Evolutionary conservation across 2,888 invertebrate genomes (phyloP), one percentile per base, ranked within the genome.

Genomic region (Leptopilina myrica): DNA sequence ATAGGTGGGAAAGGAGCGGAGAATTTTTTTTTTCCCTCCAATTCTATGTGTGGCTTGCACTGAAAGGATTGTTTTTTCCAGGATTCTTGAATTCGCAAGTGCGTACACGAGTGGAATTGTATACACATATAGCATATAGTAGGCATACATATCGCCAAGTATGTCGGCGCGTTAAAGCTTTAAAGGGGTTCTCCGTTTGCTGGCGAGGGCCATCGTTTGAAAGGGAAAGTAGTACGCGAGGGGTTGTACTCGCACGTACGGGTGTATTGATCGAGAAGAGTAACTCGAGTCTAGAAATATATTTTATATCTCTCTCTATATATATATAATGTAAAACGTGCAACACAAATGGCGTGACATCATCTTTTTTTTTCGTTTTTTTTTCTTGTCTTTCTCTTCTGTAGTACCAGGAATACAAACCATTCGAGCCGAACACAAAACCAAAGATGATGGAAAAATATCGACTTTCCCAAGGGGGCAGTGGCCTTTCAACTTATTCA

Each of bases 141-240:
- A 77, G 67, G 56, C 56, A 69, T 49, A 53, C 73, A 49, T 49
- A 33, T 20, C 33, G 33, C 56, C 78, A 77, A 73, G 73, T 73
- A 73, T 73, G 76, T 59, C 78, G 64, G 76, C 76, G 80, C 79
- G 85, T 84, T 86, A 83, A 85, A 85, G 84, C 82, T 85, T 87
- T 86, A 85, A 86, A 85, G 84, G 86, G 85, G 87, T 83, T 82
- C 85, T 82, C 79, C 81, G 81, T 84, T 84, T 82, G 79, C 49
- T 49, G 81, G 81, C 82, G 83, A 81, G 80, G 84, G 84, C 84
- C 84, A 82, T 56, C 73, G 26, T 80, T 49, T 83, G 86, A 86
- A 86, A 86, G 86, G 86, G 86, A 86, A 86, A 86, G 86, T 84
- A 78, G 81, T 64, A 64, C 56, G 73, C 73, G n/a, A 73, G 66